Base-by-base conservation (phyloP, 2,113 vertebrate genomes). In the Erythrolamprus reginae region DNA sequence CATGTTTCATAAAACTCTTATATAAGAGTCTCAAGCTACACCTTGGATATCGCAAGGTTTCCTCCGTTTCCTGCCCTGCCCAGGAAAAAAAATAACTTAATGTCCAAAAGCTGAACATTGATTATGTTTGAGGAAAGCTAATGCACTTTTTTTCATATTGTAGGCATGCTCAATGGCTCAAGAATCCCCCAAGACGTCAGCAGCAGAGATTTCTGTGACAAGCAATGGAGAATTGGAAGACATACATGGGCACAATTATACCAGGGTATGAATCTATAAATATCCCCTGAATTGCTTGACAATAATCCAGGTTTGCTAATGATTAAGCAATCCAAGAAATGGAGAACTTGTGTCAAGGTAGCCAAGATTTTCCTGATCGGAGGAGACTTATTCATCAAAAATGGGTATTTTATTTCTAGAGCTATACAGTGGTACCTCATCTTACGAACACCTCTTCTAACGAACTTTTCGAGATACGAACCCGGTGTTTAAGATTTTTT, bases 201-300 rank as follows among this genome's bases (percentile, higher is more conserved):
- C 98, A 2, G 99, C 99, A 92, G 99, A 99, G 97, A 99, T 99
- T 94, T 96, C 99, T 50, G 98, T 99, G 93, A 99, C 98, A 89
- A 99, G 97, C 96, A 99, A 99, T 89, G 98, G 99, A 89, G 98
- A 98, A 84, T 95, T 98, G 84, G 98, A 99, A 86, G 97, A 98
- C 93, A 96, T 95, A 91, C 97, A 96, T 0, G 98, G 98, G 45
- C 96, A 97, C n/a, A 95, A 95, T 38, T 99, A 98, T 96, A 97
- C 97, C 56, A 98, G 96, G 97, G 99, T 99, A 97, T 95, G 94
- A 91, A 23, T 51, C 3, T 83, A 26, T 86, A 65, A 45, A 50
- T 28, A 84, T 48, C 13, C 89, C 45, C 92, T 89, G 85, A 84
- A 53, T 88, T 77, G 58, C 87, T 58, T 89, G 5, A 17, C n/a